These are phyloP conservation scores for Neoseiulus cucumeris DNA, from an alignment of 1,140 invertebrate genomes.

Conservation along the genomic window DNA sequence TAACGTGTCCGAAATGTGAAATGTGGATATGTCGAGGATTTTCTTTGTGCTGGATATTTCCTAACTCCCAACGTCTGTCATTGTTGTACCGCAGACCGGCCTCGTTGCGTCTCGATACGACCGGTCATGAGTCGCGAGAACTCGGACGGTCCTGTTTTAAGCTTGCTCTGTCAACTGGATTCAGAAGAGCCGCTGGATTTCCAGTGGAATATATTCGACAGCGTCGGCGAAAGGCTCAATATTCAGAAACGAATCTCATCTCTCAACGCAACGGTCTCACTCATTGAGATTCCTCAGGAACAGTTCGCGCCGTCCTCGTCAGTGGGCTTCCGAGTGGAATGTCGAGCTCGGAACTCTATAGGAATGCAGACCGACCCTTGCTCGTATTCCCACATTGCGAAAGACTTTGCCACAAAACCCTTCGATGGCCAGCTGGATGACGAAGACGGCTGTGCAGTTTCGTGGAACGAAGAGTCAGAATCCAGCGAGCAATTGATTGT, in stretches of 20 bases:
- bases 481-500: too few relatives aligned
- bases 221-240: background rate
- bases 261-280: too few relatives aligned
- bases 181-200: background rate
- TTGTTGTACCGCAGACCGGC: background rate
- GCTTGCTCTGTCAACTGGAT: background rate
- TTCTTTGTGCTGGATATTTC: background rate
- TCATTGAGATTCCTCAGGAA: too few relatives aligned
- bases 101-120: background rate
- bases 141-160: background rate
- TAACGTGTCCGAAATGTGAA: background rate
- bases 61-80: background rate
- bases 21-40: background rate
- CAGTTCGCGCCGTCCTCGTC: too few relatives aligned
- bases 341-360: too few relatives aligned
- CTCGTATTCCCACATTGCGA: too few relatives aligned
- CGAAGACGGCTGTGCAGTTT: too few relatives aligned
- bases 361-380: too few relatives aligned
- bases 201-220: background rate
- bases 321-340: too few relatives aligned
- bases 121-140: background rate
- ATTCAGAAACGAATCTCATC: background rate
- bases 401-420: too few relatives aligned
- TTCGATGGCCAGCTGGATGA: too few relatives aligned
- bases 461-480: too few relatives aligned